Evolutionary conservation across 1,140 invertebrate species (phyloP), one percentile per base, ranked within the genome.

Genomic region (Palaemon carinicauda): DNA sequence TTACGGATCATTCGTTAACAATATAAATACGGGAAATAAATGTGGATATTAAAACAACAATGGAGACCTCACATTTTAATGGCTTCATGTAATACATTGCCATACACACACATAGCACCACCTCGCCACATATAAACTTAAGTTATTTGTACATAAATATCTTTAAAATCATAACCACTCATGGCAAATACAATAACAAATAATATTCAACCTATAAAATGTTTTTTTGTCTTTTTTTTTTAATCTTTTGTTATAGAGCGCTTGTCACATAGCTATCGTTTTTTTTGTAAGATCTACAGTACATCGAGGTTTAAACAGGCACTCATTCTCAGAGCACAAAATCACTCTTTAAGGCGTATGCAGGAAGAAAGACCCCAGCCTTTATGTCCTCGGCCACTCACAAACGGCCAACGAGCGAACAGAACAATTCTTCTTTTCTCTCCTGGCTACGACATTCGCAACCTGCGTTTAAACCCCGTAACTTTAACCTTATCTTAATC

Each of bases 61-160:
- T 41, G 33, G 82, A 85, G 82, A 85, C 82, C 75, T 85, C 82
- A 85, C 82, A 85, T 79, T 85, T 85, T 85, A 85, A 78, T 85
- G 82, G 82, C 82, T 85, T 85, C 74, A 54, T 85, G 78, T 82
- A 78, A 78, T 85, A 85, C 82, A 85, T 79, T 52, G 82, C 82
- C 82, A 78, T 51, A 85, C 82, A 85, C 60, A 69, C 82, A 85
- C 75, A 78, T 79, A 79, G 74, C 82, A 85, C 82, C 82, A 85
- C 82, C 82, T 79, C 82, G 82, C 82, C 82, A 85, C 82, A 85
- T 71, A 78, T 60, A 85, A 85, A 85, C 74, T 78, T 79, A 85
- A 85, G 78, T 85, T 85, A 85, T 85, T 85, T 85, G 82, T 85
- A 85, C 82, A 85, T 85, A 85, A 85, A 85, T 85, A 85, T 85